phyloP scores from a whole-genome alignment of 1,140 invertebrate genomes.

The Drosophila pseudoananassae region DNA sequence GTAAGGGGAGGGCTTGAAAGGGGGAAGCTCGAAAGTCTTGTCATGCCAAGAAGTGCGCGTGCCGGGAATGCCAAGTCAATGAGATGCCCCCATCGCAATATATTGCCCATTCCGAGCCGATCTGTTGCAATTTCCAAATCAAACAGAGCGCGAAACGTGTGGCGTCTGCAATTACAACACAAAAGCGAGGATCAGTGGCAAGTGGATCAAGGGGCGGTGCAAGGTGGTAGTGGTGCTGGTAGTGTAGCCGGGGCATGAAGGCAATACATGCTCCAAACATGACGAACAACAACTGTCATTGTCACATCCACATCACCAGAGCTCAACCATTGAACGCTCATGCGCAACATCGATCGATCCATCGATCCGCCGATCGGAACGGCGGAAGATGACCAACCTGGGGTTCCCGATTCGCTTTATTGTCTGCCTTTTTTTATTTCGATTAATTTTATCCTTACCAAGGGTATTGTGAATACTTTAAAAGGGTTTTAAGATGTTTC shows the following conservation, averaged over 20 bases:
- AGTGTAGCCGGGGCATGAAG: constrained; percentile 2
- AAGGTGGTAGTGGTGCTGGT: constrained; percentile 2
- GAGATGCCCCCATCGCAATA: constrained; percentile 56
- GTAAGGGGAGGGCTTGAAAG: not conserved
- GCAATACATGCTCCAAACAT: constrained; percentile 74
- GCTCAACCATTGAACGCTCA: constrained; percentile 29
- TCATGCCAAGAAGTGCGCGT: constrained; percentile 76
- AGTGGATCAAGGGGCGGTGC: not conserved
- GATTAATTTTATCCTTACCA: not conserved
- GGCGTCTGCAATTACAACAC: constrained; percentile 83
- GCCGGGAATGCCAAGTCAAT: constrained; percentile 74
- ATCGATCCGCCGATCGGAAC: constrained; percentile 11
- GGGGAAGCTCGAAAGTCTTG: constrained; percentile 65
- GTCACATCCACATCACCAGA: constrained; percentile 66
- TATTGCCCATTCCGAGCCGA: constrained; percentile 64
- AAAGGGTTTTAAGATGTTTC: not conserved
- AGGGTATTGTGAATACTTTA: not conserved
- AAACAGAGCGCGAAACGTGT: constrained; percentile 81
- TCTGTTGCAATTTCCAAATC: constrained; percentile 81
- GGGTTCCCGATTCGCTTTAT: constrained; percentile 42
- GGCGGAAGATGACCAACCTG: constrained; percentile 39
- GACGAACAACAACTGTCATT: constrained; percentile 83
- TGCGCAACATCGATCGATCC: constrained; percentile 37
- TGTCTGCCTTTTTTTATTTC: not conserved
- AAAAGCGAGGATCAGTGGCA: constrained; percentile 52